Base-by-base conservation (phyloP, 2,113 vertebrate genomes). In the Dasyornis broadbenti region DNA sequence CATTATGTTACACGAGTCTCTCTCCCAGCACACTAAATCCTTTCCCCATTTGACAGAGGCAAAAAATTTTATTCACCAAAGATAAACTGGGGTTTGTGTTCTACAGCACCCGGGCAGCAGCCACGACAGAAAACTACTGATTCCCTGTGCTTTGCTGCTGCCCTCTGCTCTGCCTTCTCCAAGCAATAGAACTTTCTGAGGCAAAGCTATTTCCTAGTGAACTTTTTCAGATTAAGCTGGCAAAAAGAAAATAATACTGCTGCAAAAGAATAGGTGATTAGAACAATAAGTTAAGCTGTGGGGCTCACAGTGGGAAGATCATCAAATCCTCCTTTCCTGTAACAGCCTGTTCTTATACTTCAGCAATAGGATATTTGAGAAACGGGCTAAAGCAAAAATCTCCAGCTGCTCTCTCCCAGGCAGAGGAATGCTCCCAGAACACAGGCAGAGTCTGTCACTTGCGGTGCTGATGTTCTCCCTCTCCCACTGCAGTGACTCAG, bases 401-500 rank as follows among this genome's bases (percentile, higher is more conserved):
- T 94, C 88, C 94, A 91, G 92, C 95, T 95, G 95, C 94, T 96
- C 57, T 59, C 49, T 86, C 75, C 75, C 17, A 79, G 79, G 5
- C 92, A 65, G 83, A 6, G 53, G 82, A 95, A 90, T 64, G 79
- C 88, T 95, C 94, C 88, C 11, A 11, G 92, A 92, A 53, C 11
- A 61, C 53, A 82, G 75, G 78, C 88, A 40, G 82, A 52, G 94
- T 21, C 89, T 93, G 89, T 89, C 91, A 70, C 64, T 93, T 12
- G 64, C 3, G 50, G 31, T 89, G 61, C 82, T 92, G 94, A 78
- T 90, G 92, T 75, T 83, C 78, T 81, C 64, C 65, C 66, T 75
- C 63, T 86, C 90, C 44, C 66, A 33, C 80, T 52, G 71, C 0
- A 3, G 88, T 92, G 94, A 69, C 68, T 93, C 79, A 44, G 30